phyloP scores from a whole-genome alignment of 1,140 invertebrate species.

The Eueides isabella region DNA sequence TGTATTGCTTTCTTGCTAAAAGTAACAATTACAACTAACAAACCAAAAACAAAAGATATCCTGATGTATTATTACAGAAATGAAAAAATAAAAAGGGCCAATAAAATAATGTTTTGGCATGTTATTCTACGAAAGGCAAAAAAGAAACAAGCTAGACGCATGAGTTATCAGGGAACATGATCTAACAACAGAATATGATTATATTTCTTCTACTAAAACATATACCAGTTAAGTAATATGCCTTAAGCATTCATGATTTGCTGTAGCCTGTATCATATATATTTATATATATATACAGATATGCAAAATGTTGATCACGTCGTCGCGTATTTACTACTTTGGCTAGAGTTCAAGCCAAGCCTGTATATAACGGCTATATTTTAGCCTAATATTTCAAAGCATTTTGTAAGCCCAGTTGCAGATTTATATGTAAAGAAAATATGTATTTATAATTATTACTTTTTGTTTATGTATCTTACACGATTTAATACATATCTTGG shows the following conservation, averaged over 20 bases:
- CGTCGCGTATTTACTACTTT: conserved; percentile 23
- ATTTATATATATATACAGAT: conserved; percentile 21
- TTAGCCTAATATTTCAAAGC: conserved; percentile 30
- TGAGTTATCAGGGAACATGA: conserved; percentile 6
- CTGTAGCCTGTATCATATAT: conserved; percentile 11
- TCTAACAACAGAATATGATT: neutral
- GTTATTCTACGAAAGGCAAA: neutral
- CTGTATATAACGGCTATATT: conserved; percentile 28
- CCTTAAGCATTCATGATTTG: conserved; percentile 1
- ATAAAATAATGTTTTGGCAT: neutral
- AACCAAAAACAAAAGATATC: neutral
- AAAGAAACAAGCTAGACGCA: neutral
- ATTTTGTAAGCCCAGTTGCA: conserved; percentile 17
- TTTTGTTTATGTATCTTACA: neutral
- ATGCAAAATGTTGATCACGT: conserved; percentile 29
- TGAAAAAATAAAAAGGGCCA: neutral
- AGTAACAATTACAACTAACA: neutral
- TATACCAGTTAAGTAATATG: neutral
- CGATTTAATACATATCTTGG: too few species aligned
- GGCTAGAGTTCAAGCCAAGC: conserved; percentile 20
- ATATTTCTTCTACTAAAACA: conserved; percentile 4
- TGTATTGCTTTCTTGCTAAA: neutral
- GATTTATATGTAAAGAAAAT: neutral
- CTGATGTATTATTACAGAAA: neutral
- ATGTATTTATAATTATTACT: neutral